Evolutionary conservation across 2,888 invertebrate species (phyloP).

Genomic region (Agapostemon virescens): DNA sequence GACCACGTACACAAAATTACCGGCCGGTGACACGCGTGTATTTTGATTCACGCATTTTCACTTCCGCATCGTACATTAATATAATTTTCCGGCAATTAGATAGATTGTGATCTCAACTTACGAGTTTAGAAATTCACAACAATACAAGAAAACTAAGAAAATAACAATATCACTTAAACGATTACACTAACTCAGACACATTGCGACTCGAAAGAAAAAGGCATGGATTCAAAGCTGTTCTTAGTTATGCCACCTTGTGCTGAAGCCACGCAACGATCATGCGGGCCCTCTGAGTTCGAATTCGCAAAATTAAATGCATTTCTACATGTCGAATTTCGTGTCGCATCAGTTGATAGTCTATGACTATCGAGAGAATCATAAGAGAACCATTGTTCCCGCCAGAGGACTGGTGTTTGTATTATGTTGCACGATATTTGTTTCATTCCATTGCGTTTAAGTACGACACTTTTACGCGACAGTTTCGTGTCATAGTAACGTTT

Average conservation of each 20-base stretch:
- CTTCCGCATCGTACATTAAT: slow-evolving; percentile 37
- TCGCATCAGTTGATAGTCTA: slow-evolving; percentile 23
- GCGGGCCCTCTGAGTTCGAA: not conserved
- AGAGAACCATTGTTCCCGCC: slow-evolving; percentile 57
- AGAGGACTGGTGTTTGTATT: slow-evolving; percentile 62
- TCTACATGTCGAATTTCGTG: not conserved
- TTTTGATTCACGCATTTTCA: slow-evolving; percentile 38
- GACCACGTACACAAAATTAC: slow-evolving; percentile 76
- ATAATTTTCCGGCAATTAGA: slow-evolving; percentile 27
- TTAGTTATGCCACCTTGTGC: slow-evolving; percentile 16
- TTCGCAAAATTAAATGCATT: not conserved
- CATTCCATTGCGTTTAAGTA: slow-evolving; percentile 38
- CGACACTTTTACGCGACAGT: not conserved
- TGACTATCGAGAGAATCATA: slow-evolving; percentile 17
- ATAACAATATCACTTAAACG: slow-evolving; percentile 60
- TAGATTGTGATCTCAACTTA: slow-evolving; percentile 31
- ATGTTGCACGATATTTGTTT: slow-evolving; percentile 50
- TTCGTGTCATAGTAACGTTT: slow-evolving; percentile 34
- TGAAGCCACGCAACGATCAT: not conserved
- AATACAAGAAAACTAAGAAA: slow-evolving; percentile 51
- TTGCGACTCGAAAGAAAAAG: slow-evolving; percentile 56
- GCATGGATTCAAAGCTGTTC: slow-evolving; percentile 32
- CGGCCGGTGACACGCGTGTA: slow-evolving; percentile 70
- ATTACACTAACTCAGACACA: slow-evolving; percentile 54
- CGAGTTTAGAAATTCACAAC: slow-evolving; percentile 47